phyloP scores from a whole-genome alignment of 2,888 invertebrate genomes.

The Seira musarum region DNA sequence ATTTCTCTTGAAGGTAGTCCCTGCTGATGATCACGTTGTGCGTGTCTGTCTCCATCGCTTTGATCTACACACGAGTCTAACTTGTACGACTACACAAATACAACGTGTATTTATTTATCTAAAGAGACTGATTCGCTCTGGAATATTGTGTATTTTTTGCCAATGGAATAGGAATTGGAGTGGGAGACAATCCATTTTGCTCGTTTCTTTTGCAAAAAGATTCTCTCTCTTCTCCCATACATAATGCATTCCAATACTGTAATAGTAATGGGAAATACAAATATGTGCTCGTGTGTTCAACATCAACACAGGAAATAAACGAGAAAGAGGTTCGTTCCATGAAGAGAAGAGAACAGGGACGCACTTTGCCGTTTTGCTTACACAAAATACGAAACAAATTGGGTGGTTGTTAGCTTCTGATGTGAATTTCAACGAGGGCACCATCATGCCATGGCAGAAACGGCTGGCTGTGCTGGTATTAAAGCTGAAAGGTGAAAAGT shows the following conservation, averaged over 20 bases:
- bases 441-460: no score
- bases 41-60: background rate
- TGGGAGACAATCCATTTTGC: background rate
- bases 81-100: no score
- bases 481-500: no score
- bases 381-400: background rate
- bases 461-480: no score
- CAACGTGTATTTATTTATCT: background rate
- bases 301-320: no score
- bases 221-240: conserved; percentile 4
- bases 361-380: background rate
- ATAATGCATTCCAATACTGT: conserved; percentile 38
- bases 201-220: no score
- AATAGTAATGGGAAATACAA: conserved; percentile 35
- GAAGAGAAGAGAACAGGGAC: background rate
- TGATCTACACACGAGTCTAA: background rate
- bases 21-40: background rate
- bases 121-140: background rate
- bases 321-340: background rate
- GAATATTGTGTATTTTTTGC: background rate
- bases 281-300: conserved; percentile 13
- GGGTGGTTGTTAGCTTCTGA: conserved; percentile 22
- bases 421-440: conserved; percentile 35
- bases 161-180: background rate
- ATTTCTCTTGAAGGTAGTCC: background rate